Evolutionary conservation across 2,113 vertebrate species (phyloP).

Genomic region (Cottus gobio): DNA sequence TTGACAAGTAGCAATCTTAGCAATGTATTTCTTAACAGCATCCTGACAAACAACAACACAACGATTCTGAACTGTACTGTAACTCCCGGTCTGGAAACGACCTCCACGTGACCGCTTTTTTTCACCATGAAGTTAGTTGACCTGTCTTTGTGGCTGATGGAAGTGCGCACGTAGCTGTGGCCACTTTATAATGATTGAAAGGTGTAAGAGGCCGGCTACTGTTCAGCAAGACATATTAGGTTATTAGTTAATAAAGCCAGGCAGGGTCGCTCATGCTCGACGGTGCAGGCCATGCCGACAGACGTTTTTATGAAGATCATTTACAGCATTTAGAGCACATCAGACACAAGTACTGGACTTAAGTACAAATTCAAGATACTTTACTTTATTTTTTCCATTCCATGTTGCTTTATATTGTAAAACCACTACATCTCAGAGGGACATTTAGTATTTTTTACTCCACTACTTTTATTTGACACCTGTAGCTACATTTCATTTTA

Average conservation of each 20-base stretch:
- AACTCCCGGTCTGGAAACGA: constrained; percentile 1
- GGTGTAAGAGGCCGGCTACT: constrained; percentile 9
- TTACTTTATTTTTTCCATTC: neutral
- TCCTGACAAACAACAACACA: neutral
- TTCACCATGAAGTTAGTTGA: constrained; percentile 12
- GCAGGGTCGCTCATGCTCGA: constrained; percentile 15
- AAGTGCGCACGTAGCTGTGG: neutral
- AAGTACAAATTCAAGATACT: neutral
- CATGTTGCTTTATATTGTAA: neutral
- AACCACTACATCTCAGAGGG: neutral
- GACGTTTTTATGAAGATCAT: constrained; percentile 5
- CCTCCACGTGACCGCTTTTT: constrained; percentile 22
- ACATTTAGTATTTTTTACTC: neutral
- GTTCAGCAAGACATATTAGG: constrained; percentile 18
- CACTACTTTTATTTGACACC: neutral
- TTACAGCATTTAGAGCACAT: neutral
- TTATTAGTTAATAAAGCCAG: constrained; percentile 56
- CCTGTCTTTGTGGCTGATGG: neutral
- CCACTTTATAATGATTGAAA: constrained; percentile 38
- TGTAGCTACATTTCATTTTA: neutral
- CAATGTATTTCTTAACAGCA: neutral
- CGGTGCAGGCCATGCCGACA: neutral
- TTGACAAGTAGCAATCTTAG: neutral
- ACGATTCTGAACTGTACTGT: neutral
- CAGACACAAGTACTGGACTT: neutral